phyloP scores from a whole-genome alignment of 2,888 invertebrate species.

The Andrena praecox region DNA sequence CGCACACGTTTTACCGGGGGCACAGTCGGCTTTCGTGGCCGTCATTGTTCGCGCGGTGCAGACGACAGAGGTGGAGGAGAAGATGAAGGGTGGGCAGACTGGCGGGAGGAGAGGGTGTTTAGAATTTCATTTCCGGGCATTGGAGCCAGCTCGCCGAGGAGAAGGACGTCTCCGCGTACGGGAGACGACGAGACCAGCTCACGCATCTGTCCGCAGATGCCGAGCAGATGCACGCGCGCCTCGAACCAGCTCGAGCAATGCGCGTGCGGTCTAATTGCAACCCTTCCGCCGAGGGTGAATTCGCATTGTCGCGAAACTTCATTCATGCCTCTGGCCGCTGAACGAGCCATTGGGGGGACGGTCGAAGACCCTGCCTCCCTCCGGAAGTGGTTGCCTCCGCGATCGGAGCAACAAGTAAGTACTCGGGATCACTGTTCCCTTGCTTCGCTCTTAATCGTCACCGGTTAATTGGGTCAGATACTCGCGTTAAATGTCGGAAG shows the following conservation, averaged over 20 bases:
- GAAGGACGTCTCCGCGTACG: slow-evolving; percentile 67
- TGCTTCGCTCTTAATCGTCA: background rate
- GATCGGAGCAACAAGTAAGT: slow-evolving; percentile 46
- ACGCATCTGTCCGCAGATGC: slow-evolving; percentile 82
- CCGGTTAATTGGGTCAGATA: background rate
- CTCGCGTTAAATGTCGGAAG: background rate
- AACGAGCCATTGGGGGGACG: slow-evolving; percentile 49
- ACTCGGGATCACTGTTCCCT: background rate
- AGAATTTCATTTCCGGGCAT: slow-evolving; percentile 83
- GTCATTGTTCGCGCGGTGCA: slow-evolving; percentile 59
- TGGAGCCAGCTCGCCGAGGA: slow-evolving; percentile 49
- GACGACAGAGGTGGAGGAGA: slow-evolving; percentile 29
- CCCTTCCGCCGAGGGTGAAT: slow-evolving; percentile 71
- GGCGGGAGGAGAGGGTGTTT: slow-evolving; percentile 77
- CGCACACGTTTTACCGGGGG: slow-evolving; percentile 32
- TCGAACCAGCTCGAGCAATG: slow-evolving; percentile 59
- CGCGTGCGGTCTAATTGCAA: slow-evolving; percentile 76
- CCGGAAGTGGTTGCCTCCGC: slow-evolving; percentile 53
- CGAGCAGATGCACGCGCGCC: slow-evolving; percentile 78
- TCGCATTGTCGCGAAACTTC: slow-evolving; percentile 73
- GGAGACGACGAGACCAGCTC: slow-evolving; percentile 58
- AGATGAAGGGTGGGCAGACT: slow-evolving; percentile 53
- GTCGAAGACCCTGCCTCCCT: slow-evolving; percentile 58
- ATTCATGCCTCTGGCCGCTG: slow-evolving; percentile 64
- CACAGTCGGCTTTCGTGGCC: slow-evolving; percentile 47